A percentile compares a stretch with the other conserved stretches of the same genome.
phyloP scores from a whole-genome alignment of 2,888 invertebrate genomes.

The Xanthostigma xanthostigma region DNA sequence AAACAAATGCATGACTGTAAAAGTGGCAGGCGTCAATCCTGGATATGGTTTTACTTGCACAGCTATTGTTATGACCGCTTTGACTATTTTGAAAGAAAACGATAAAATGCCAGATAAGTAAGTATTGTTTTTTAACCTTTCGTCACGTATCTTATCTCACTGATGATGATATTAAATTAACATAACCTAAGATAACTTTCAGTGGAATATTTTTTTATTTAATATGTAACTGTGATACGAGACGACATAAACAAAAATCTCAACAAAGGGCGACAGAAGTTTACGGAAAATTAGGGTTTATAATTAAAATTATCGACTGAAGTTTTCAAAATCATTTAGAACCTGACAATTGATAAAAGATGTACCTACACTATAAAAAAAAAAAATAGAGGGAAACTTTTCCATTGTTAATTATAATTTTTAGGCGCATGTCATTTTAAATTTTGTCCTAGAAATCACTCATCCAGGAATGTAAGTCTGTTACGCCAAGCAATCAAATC shows the following conservation, averaged over 20 bases:
- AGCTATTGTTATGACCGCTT: slow-evolving; percentile 53
- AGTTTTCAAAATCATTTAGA: no score
- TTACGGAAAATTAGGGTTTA: no score
- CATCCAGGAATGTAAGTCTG: not conserved
- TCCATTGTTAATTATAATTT: no score
- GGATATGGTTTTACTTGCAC: slow-evolving; percentile 75
- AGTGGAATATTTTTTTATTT: slow-evolving; percentile 2
- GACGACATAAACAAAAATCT: not conserved
- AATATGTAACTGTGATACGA: not conserved
- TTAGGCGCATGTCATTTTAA: no score
- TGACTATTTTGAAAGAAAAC: slow-evolving; percentile 58
- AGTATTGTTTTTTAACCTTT: slow-evolving; percentile 20
- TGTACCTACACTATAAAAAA: no score
- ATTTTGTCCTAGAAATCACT: not conserved
- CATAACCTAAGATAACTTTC: slow-evolving; percentile 3
- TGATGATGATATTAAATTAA: slow-evolving; percentile 1
- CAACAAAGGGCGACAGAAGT: no score
- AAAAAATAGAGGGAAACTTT: no score
- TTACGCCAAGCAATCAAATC: not conserved
- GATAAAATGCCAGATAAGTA: slow-evolving; percentile 61
- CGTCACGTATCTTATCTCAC: not conserved
- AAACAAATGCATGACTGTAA: slow-evolving; percentile 45
- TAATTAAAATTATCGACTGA: no score
- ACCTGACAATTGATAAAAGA: no score
- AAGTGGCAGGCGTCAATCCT: slow-evolving; percentile 52